Conservation (phyloP, 2,888 invertebrate genomes). For the Epinotia brunnichana region DNA sequence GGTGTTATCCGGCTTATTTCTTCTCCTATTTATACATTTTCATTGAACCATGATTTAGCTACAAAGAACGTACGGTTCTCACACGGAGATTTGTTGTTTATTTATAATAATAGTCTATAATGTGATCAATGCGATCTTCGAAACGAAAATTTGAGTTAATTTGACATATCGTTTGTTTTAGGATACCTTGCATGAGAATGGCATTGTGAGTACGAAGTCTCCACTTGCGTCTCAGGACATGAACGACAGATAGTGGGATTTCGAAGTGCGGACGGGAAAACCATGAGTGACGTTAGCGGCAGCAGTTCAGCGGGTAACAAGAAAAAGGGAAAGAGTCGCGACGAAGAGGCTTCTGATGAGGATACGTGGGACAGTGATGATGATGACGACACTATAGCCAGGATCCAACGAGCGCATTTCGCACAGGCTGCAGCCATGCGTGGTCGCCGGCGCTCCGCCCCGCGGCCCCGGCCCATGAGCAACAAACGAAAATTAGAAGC, state of each 20-base stretch:
- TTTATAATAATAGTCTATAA: slow-evolving; percentile 19
- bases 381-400: slow-evolving; percentile 78
- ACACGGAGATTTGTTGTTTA: slow-evolving; percentile 35
- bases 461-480: slow-evolving; percentile 74
- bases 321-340: slow-evolving; percentile 64
- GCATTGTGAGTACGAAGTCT: slow-evolving; percentile 26
- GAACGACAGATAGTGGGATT: slow-evolving; percentile 30
- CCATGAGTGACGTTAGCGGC: slow-evolving; percentile 72
- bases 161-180: slow-evolving; percentile 26
- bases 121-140: not conserved
- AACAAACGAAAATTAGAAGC: slow-evolving; percentile 81
- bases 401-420: slow-evolving; percentile 78
- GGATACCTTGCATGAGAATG: slow-evolving; percentile 34
- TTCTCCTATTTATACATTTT: slow-evolving; percentile 57
- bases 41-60: slow-evolving; percentile 71
- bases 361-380: slow-evolving; percentile 76
- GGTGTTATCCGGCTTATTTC: slow-evolving; percentile 71
- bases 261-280: slow-evolving; percentile 44
- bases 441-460: slow-evolving; percentile 67
- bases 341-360: slow-evolving; percentile 70
- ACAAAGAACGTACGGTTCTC: slow-evolving; percentile 63
- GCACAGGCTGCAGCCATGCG: slow-evolving; percentile 78
- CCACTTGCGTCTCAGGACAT: slow-evolving; percentile 34
- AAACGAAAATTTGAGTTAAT: slow-evolving; percentile 2
- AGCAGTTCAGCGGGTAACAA: slow-evolving; percentile 65